Evolutionary conservation across 2,888 invertebrate species (phyloP).

Genomic region (Toxonevra muliebris): DNA sequence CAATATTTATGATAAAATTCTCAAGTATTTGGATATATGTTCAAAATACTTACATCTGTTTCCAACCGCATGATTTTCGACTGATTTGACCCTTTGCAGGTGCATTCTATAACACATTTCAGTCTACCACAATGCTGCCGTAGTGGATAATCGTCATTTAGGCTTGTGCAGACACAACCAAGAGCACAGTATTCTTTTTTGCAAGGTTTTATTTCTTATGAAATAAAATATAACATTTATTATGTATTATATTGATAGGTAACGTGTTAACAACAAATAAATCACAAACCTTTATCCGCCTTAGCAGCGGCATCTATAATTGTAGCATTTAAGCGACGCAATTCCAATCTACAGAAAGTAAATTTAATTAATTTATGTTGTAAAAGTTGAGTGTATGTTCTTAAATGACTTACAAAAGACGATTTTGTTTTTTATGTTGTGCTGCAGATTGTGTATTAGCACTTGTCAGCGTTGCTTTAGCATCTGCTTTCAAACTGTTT

Average conservation of each 20-base stretch:
- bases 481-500: background rate
- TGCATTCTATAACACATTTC: constrained; percentile 66
- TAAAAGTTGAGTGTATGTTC: background rate
- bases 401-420: constrained; percentile 52
- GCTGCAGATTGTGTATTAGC: constrained; percentile 20
- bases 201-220: constrained; percentile 63
- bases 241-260: background rate
- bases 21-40: background rate
- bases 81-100: constrained; percentile 58
- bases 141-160: constrained; percentile 64
- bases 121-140: constrained; percentile 72
- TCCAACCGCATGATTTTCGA: constrained; percentile 59
- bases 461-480: constrained; percentile 27
- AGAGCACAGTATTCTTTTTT: constrained; percentile 69
- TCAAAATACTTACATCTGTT: constrained; percentile 52
- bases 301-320: constrained; percentile 68
- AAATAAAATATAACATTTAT: constrained; percentile 13
- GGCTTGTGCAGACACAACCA: constrained; percentile 75
- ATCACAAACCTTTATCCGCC: constrained; percentile 49
- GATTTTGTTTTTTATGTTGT: constrained; percentile 50
- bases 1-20: too few species aligned
- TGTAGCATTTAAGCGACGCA: constrained; percentile 73
- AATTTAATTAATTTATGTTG: constrained; percentile 5
- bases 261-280: constrained; percentile 5
- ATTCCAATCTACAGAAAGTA: constrained; percentile 63